Evolutionary conservation across 1,140 invertebrate genomes (phyloP).

Genomic region (Melanaphis sacchari): DNA sequence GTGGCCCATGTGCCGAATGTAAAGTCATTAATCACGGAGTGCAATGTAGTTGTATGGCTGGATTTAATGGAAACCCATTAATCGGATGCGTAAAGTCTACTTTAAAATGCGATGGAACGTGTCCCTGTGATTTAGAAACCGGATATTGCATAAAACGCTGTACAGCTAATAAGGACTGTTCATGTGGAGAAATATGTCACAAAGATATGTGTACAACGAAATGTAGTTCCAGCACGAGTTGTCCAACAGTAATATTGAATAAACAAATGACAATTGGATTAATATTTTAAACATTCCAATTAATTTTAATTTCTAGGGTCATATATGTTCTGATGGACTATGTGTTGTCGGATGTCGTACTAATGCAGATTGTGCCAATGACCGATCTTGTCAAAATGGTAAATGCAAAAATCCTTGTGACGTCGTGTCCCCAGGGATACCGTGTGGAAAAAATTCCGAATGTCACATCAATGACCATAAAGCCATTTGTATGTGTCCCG

Average conservation of each 20-base stretch:
- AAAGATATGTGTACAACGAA: constrained; percentile 70
- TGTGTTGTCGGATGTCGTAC: constrained; percentile 78
- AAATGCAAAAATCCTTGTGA: constrained; percentile 82
- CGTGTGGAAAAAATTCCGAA: constrained; percentile 78
- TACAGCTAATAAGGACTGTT: constrained; percentile 72
- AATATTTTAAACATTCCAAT: neutral
- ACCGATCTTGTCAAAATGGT: constrained; percentile 77
- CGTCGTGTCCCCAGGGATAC: constrained; percentile 64
- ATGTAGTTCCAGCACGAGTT: constrained; percentile 68
- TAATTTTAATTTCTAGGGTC: constrained; percentile 64
- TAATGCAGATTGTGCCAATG: constrained; percentile 80
- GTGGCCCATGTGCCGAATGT: constrained; percentile 82
- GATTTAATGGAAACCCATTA: constrained; percentile 82
- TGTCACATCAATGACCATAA: constrained; percentile 78
- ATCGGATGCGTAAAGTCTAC: constrained; percentile 70
- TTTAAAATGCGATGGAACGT: constrained; percentile 72
- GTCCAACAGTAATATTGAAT: constrained; percentile 64
- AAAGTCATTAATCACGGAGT: constrained; percentile 75
- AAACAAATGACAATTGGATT: neutral
- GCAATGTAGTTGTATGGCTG: constrained; percentile 81
- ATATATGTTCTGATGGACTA: constrained; percentile 70
- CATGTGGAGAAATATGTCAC: constrained; percentile 76
- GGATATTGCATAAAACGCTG: constrained; percentile 80
- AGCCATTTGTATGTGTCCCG: constrained; percentile 84
- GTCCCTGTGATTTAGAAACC: constrained; percentile 76